Percentiles rank a stretch among this genome's conserved stretches.
Conservation (phyloP, 2,888 invertebrate species). For the Cataglyphis cursor region DNA sequence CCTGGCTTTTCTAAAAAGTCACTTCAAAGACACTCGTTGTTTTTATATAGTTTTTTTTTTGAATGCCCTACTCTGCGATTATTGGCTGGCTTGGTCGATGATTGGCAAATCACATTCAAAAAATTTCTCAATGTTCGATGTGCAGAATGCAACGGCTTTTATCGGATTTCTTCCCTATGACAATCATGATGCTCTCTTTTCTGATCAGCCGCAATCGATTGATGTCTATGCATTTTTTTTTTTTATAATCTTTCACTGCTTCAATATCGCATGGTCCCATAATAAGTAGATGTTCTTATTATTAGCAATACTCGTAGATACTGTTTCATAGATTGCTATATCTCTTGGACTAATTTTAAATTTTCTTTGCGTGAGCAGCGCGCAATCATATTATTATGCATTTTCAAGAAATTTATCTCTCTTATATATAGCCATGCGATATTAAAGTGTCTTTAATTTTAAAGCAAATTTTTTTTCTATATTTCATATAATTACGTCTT, state of each 20-base stretch:
- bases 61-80: slow-evolving; percentile 73
- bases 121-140: slow-evolving; percentile 75
- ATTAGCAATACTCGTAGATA: slow-evolving; percentile 41
- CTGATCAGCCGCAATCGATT: slow-evolving; percentile 60
- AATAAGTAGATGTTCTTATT: slow-evolving; percentile 64
- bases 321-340: slow-evolving; percentile 7
- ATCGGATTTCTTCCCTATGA: slow-evolving; percentile 65
- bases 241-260: slow-evolving; percentile 56
- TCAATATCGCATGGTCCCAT: slow-evolving; percentile 71
- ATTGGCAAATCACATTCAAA: slow-evolving; percentile 75
- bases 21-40: slow-evolving; percentile 69
- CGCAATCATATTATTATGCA: slow-evolving; percentile 19
- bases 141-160: slow-evolving; percentile 80
- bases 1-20: slow-evolving; percentile 55
- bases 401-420: slow-evolving; percentile 10
- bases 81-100: slow-evolving; percentile 77
- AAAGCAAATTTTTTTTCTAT: not conserved
- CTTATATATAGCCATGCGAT: slow-evolving; percentile 45
- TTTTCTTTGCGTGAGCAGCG: slow-evolving; percentile 24
- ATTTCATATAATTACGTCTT: not conserved
- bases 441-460: slow-evolving; percentile 38
- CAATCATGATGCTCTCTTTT: slow-evolving; percentile 48
- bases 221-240: slow-evolving; percentile 51
- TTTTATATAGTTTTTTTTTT: slow-evolving; percentile 69
- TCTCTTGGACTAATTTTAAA: slow-evolving; percentile 35